Evolutionary conservation across 1,140 invertebrate species (phyloP), one percentile per base, ranked within the genome.

Genomic region (Cotesia chilonis): DNA sequence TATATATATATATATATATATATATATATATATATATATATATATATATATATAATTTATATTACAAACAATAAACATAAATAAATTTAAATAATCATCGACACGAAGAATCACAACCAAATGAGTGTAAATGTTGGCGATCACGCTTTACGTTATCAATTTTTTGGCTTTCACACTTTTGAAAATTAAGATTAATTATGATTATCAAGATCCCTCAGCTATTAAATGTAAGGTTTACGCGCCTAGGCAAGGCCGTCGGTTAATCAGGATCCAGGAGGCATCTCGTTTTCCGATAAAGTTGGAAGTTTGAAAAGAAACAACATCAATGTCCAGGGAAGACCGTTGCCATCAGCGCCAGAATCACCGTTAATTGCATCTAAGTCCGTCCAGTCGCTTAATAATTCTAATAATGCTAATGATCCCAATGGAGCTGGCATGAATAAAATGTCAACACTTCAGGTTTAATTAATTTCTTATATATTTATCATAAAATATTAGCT

Each of bases 381-480:
- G 60, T 55, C 77, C 35, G 76, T 77, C 38, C 83, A 79, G 74
- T 77, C 76, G 41, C 74, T 79, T 14, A 81, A 77, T 37, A 17
- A 74, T 3, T 20, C 70, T 63, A 9, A 75, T 37, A 75, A 57
- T 4, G 10, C 38, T 9, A 60, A 20, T n/a, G 9, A 76, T 9
- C 37, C 63, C 41, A 37, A 63, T n/a, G 72, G 73, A 72, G 60
- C 75, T 4, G 76, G 78, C 41, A 82, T 84, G 14, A 85, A 87
- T 20, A 87, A 85, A 79, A 86, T 87, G 83, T 81, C 85, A 6
- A 86, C 85, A 0, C 78, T 87, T 4, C 86, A 87, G 80, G 85
- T 86, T 77, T 63, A 28, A 10, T n/a, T 3, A 14, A 57, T 57
- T n/a, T 36, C 36, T n/a, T 71, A 20, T 65, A 28, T 28, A 28